These are phyloP conservation scores for Semicossyphus pulcher DNA, from an alignment of 2,113 vertebrate genomes.

Conservation along the genomic window DNA sequence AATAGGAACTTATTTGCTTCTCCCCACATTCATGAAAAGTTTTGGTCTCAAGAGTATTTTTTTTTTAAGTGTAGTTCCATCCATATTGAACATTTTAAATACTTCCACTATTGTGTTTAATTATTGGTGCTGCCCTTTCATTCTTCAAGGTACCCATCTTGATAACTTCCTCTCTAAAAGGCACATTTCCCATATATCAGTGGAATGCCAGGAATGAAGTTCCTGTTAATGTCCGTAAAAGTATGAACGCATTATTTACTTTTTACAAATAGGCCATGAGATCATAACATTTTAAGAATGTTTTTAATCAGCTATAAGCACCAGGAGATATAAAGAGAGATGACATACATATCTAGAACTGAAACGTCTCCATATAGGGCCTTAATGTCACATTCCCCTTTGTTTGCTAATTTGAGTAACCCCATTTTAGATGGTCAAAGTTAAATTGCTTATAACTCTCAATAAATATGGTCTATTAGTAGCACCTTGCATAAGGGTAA, in stretches of 20 bases:
- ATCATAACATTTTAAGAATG: background rate
- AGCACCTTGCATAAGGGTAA: too few species aligned
- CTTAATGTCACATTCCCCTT: background rate
- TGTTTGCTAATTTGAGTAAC: background rate
- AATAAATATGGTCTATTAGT: too few species aligned
- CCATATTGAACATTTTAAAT: too few species aligned
- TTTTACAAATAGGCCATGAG: background rate
- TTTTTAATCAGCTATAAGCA: background rate
- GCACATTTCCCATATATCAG: background rate
- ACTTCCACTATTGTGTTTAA: background rate
- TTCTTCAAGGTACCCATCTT: too few species aligned
- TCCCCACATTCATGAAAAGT: too few species aligned
- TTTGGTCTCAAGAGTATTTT: too few species aligned
- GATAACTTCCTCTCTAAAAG: too few species aligned
- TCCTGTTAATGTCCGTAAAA: background rate
- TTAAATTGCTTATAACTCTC: too few species aligned
- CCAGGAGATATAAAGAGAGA: too few species aligned
- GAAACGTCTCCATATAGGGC: accelerated
- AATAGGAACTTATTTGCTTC: too few species aligned
- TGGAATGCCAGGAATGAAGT: background rate
- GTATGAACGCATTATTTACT: background rate
- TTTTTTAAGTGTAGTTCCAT: too few species aligned
- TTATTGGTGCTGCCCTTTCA: background rate
- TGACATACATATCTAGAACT: background rate
- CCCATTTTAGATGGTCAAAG: background rate